Base-by-base conservation (phyloP, 2,888 invertebrate species). In the Ischnus inquisitorius region DNA sequence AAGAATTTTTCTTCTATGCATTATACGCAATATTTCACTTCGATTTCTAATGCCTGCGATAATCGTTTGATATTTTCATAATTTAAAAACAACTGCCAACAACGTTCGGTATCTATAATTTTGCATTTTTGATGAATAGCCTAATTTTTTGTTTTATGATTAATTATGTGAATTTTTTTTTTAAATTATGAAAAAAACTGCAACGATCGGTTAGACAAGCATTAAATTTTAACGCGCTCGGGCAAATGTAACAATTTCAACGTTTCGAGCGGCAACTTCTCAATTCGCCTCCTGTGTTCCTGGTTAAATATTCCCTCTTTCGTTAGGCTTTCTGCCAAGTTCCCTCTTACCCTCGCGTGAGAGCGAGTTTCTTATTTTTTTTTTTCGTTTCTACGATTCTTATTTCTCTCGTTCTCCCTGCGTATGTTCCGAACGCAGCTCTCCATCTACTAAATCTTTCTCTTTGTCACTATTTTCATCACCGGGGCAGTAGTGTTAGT, bases 241-340 rank as follows among this genome's bases (percentile, higher is more conserved):
- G 22, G 57, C 57, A 22, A 22, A 14, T 22, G 25, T 57, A 25
- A 57, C 19, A 57, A 57, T 14, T 57, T 22, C 57, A 10, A 12
- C 22, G 25, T 57, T 57, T 10, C 57, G 19, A 46, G 10, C 46
- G 2, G 46, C 0, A 12, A 46, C 57, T 19, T 14, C 46, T n/a
- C 46, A n/a, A 46, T 14, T 25, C 19, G 57, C 57, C 60, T 82
- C 62, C 77, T 78, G 68, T 78, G 74, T 78, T 74, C 77, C 78
- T 82, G 78, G 68, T 74, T 48, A 39, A 82, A 82, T 78, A 48
- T 78, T 68, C 34, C 72, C 82, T 62, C 68, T 51, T 43, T 78
- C 62, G 39, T 54, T 72, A 16, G 82, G 82, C 82, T 68, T 25
- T 51, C 74, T 82, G 82, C 82, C 82, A 82, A 82, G 41, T 78